Evolutionary conservation across 2,113 vertebrate species (phyloP).

Genomic region (Merops nubicus): DNA sequence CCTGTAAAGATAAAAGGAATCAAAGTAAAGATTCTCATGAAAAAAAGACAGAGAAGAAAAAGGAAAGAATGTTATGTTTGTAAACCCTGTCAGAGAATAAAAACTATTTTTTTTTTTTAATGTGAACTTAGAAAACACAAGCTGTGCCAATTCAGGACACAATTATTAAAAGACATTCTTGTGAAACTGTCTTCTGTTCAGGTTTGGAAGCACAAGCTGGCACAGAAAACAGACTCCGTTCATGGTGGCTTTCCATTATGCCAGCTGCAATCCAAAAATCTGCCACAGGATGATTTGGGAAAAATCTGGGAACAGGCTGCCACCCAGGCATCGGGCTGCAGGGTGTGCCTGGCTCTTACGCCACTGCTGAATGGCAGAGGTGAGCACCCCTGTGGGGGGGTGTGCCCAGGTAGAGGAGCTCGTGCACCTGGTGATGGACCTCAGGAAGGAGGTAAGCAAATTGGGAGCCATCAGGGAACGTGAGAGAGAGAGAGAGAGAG

Average conservation of each 20-base stretch:
- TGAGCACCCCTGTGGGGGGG: too few relatives aligned
- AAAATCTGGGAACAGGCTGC: too few relatives aligned
- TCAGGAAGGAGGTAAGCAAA: too few relatives aligned
- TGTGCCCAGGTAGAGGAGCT: too few relatives aligned
- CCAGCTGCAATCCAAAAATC: neutral
- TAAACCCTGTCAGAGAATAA: neutral
- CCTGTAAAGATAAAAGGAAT: neutral
- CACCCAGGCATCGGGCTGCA: too few relatives aligned
- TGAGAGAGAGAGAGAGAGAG: too few relatives aligned
- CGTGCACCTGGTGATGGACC: too few relatives aligned
- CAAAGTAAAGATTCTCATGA: neutral
- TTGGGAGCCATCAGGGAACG: too few relatives aligned
- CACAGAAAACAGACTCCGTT: neutral
- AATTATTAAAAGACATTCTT: neutral
- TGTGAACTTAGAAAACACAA: neutral
- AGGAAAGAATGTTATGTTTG: neutral
- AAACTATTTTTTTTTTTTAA: rapidly evolving
- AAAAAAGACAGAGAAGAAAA: neutral
- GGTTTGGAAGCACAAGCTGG: neutral
- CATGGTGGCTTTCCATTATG: neutral
- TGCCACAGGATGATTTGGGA: too few relatives aligned
- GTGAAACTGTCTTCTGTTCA: neutral
- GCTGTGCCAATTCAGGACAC: neutral
- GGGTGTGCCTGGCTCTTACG: too few relatives aligned
- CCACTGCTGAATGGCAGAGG: too few relatives aligned